These are phyloP conservation scores for Heliconius himera DNA, from an alignment of 1,140 invertebrate genomes.

Conservation along the genomic window DNA sequence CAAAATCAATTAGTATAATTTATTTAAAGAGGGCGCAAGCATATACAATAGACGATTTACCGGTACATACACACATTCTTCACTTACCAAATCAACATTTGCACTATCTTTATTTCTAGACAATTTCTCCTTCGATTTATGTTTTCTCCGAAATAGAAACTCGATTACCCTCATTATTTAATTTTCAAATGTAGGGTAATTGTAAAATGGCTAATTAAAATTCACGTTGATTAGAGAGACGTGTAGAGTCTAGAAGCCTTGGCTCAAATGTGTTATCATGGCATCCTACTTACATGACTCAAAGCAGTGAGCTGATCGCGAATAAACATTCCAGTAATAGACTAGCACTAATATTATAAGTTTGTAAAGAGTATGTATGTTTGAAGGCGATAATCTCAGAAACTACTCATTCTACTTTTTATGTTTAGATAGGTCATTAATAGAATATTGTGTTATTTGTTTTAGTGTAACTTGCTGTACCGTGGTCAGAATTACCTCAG, in stretches of 20 bases:
- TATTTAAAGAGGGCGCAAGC: too few relatives aligned
- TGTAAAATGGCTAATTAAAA: constrained; percentile 25
- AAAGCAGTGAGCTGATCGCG: constrained; percentile 28
- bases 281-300: constrained; percentile 37
- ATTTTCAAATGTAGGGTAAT: constrained; percentile 14
- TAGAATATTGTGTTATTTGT: too few relatives aligned
- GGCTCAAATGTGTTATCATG: constrained; percentile 39
- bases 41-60: too few relatives aligned
- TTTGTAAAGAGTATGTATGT: too few relatives aligned
- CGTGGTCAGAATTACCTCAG: too few relatives aligned
- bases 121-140: constrained; percentile 23
- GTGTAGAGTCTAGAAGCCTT: constrained; percentile 31
- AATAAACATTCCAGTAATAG: constrained; percentile 39
- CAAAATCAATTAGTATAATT: too few relatives aligned
- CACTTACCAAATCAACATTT: constrained; percentile 17
- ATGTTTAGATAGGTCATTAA: too few relatives aligned
- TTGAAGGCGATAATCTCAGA: too few relatives aligned
- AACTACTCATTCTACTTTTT: too few relatives aligned
- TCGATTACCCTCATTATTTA: constrained; percentile 15
- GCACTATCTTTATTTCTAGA: not conserved
- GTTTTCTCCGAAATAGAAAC: constrained; percentile 25
- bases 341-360: too few relatives aligned
- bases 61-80: not conserved
- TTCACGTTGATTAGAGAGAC: constrained; percentile 18
- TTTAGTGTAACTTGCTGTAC: too few relatives aligned